Percentiles rank a stretch among this genome's conserved stretches.
Conservation (phyloP, 2,888 invertebrate species). For the Gortyna flavago region DNA sequence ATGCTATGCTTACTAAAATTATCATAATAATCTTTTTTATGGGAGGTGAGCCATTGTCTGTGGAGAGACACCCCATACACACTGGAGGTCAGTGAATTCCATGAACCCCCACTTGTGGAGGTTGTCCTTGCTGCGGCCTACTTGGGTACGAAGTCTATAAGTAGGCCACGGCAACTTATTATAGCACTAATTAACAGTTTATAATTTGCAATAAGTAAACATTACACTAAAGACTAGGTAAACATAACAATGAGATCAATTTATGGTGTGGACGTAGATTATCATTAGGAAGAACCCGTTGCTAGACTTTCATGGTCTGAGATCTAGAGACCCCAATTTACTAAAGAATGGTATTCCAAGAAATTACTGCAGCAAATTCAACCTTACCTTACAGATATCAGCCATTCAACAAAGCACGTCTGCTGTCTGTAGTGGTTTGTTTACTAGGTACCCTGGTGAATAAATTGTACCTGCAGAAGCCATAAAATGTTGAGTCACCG, state of each 20-base stretch:
- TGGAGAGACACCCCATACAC: too few relatives aligned
- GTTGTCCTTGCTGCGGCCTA: too few relatives aligned
- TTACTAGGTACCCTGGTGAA: conserved; percentile 11
- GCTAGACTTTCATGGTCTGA: not conserved
- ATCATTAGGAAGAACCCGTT: not conserved
- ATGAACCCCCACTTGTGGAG: too few relatives aligned
- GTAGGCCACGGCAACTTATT: not conserved
- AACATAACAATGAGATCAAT: not conserved
- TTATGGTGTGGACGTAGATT: not conserved
- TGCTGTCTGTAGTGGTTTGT: not conserved
- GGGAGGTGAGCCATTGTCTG: too few relatives aligned
- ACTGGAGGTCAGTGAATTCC: too few relatives aligned
- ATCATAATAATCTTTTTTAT: too few relatives aligned
- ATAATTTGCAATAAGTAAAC: not conserved
- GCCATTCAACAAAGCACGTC: not conserved
- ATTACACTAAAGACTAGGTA: not conserved
- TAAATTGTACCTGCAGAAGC: conserved; percentile 4
- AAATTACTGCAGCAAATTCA: not conserved
- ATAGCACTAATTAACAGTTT: not conserved
- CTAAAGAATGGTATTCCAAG: not conserved
- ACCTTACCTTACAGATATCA: not conserved
- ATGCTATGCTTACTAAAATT: too few relatives aligned
- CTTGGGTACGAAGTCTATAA: too few relatives aligned
- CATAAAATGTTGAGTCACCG: conserved; percentile 15
- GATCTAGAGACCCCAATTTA: not conserved